Base-by-base conservation (phyloP, 2,888 invertebrate genomes). In the Sminthurides aquaticus region DNA sequence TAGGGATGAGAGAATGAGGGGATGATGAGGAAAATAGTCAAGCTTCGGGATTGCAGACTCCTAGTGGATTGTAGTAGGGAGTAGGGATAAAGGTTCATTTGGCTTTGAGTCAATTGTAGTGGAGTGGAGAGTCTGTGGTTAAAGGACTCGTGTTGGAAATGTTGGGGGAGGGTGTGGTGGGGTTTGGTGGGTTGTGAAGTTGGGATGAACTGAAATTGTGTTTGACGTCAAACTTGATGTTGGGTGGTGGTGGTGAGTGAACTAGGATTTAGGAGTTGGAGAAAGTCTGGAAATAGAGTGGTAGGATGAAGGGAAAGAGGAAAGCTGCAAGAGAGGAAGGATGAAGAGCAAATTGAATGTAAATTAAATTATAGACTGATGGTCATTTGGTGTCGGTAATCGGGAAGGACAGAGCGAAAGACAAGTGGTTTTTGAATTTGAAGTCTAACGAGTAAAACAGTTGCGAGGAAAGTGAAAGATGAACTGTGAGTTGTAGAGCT, bases 311-410 rank as follows among this genome's bases (percentile, higher is more conserved):
- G 43, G 15, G 43, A 5, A 34, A 34, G 43, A 34, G 43, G 8
- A 11, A 15, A 11, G 43, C 5, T 34, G 8, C 43, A 15, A 34
- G 43, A 34, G 15, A 34, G 43, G 43, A 34, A 52, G 52, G 52
- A 52, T 20, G 20, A 52, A 52, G 52, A 52, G 22, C 52, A 52
- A 52, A 52, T 52, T 52, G 52, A 20, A 52, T 52, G 52, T 52
- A 52, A 52, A 52, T 52, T 52, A 20, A 22, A 52, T 52, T 52
- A 52, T 52, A 52, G 5, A 15, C 43, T 52, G 52, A 52, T 52
- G 52, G 52, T 52, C 52, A 52, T 52, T 52, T 22, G 52, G 52
- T 34, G 43, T 34, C 43, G 43, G 43, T 34, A 34, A 34, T 34
- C 43, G 43, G 43, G 43, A 5, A 15, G 43, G 43, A 34, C 43